Base-by-base conservation (phyloP, 92 coral and sea anemone genomes). In the Paramuricea clavata region DNA sequence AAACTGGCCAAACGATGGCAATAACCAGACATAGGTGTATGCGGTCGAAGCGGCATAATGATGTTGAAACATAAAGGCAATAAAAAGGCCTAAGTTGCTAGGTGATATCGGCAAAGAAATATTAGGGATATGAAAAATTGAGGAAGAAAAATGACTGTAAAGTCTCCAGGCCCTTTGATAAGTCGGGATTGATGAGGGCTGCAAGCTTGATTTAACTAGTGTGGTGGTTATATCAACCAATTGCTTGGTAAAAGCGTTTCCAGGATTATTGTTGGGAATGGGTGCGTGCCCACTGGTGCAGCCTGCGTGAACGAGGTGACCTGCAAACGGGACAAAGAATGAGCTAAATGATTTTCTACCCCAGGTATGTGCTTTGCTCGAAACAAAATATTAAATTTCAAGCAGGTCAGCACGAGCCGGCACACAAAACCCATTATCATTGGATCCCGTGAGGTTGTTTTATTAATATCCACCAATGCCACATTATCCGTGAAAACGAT, bases 401-500 rank as follows among this genome's bases (percentile, higher is more conserved):
- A 68, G 32, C 84, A 88, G 0, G 70, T 43, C 12, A 83, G 54
- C 33, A 88, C 88, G 23, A 86, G 85, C 35, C 42, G 44, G 49
- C 89, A 62, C 31, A 86, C 78, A 36, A 86, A 86, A 33, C 59
- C n/a, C 89, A 86, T 76, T 34, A 89, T 21, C 12, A 47, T 49
- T 10, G 13, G 49, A 41, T 89, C 92, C 28, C 69, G 61, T 8
- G 83, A 61, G 2, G 88, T 65, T 32, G 50, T 75, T 73, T 69
- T 87, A 47, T 87, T 88, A 21, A 82, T 81, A 31, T 79, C 43
- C 39, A 81, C 90, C 22, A 83, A 60, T 12, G 95, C 92, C 49
- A 87, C 90, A 49, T 93, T 89, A 36, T 93, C 92, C 11, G 92
- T 90, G 69, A 89, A 80, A 80, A 88, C 56, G n/a, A 81, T 35